phyloP scores from a whole-genome alignment of 2,888 invertebrate species.

The Zele albiditarsus region DNA sequence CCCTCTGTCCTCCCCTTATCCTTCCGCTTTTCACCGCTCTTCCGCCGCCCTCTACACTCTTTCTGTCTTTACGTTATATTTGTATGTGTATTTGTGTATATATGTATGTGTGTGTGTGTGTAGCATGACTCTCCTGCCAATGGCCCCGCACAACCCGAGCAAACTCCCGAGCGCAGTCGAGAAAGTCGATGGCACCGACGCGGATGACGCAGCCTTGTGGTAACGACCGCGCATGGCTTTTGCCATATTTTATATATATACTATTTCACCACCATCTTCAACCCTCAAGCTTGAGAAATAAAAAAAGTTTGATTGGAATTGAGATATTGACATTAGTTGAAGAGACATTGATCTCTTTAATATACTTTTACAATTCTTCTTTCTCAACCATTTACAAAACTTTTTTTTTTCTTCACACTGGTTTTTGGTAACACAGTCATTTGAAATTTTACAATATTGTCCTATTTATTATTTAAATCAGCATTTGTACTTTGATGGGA shows the following conservation, averaged over 20 bases:
- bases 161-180: constrained; percentile 40
- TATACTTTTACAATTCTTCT: no score
- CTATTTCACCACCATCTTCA: not conserved
- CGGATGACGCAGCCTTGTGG: constrained; percentile 36
- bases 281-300: not conserved
- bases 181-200: constrained; percentile 42
- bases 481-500: no score
- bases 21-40: constrained; percentile 41
- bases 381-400: no score
- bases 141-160: constrained; percentile 37
- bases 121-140: constrained; percentile 21
- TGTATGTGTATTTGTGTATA: constrained; percentile 19
- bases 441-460: no score
- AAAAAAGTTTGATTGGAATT: not conserved
- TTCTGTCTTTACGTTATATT: constrained; percentile 20
- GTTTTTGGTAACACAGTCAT: no score
- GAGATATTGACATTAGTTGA: not conserved
- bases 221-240: constrained; percentile 35
- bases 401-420: no score
- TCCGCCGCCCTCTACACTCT: constrained; percentile 43
- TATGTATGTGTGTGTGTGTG: constrained; percentile 12
- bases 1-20: constrained; percentile 9
- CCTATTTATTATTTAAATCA: no score
- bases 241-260: constrained; percentile 1
- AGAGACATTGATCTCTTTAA: no score